A percentile compares a stretch with the other conserved stretches of the same genome.
Evolutionary conservation across 2,797 vertebrate species (phyloP).

Genomic region (Antrozous pallidus): DNA sequence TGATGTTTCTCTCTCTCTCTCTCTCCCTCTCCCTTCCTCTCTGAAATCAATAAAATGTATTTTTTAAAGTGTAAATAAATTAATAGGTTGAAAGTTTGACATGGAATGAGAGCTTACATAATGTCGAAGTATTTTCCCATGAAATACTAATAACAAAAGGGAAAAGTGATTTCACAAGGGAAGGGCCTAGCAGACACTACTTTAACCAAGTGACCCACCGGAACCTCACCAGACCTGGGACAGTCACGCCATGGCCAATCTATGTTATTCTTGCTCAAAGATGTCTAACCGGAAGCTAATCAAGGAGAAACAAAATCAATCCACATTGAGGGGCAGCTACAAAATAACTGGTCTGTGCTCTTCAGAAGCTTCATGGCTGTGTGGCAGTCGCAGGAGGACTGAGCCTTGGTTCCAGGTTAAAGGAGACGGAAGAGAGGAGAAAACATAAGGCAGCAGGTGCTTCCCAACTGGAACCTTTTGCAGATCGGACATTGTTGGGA

Average conservation of each 20-base stretch:
- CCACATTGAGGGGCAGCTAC: not conserved
- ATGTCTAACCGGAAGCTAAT: not conserved
- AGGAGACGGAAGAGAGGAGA: not conserved
- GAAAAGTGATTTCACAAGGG: not conserved
- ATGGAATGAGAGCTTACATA: not conserved
- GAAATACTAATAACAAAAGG: not conserved
- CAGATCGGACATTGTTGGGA: not conserved
- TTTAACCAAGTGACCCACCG: not conserved
- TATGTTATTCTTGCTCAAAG: not conserved
- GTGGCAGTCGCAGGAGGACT: not conserved
- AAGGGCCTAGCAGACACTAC: not conserved
- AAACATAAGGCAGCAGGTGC: rapidly evolving
- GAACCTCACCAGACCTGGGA: not conserved
- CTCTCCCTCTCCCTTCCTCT: too few relatives aligned
- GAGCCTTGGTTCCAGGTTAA: not conserved
- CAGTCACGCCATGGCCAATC: not conserved
- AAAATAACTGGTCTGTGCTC: not conserved
- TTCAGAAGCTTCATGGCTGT: not conserved
- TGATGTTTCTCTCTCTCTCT: too few relatives aligned
- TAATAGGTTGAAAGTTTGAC: not conserved
- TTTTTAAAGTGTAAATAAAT: not conserved
- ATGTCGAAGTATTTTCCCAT: not conserved
- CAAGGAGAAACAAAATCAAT: not conserved
- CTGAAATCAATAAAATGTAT: too few relatives aligned
- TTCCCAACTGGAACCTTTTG: not conserved